Evolutionary conservation across 2,888 invertebrate genomes (phyloP), one percentile per base, ranked within the genome.

Genomic region (Smittia sp.): DNA sequence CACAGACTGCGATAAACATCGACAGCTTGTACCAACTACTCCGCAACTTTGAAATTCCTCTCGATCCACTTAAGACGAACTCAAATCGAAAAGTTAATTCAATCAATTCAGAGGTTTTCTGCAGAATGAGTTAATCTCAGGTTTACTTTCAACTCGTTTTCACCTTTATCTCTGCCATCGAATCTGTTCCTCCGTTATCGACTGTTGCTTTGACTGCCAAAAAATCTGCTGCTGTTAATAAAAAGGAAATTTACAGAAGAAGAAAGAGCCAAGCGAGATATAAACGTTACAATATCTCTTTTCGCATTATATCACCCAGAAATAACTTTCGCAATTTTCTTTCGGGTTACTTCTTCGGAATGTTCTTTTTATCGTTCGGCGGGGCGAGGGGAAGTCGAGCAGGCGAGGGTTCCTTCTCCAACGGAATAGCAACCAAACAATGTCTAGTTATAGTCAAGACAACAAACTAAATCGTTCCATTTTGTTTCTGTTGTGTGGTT

Each of bases 261-360:
- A 58, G 18, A 22, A 22, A 22, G 15, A 52, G 15, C 4, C 7
- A 52, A 15, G 15, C 9, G 52, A 9, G 15, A 52, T 52, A 52
- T 52, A 52, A 52, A 52, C 15, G 52, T 52, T 52, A 58, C 18
- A 58, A 58, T 2, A 58, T 58, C 22, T 58, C 18, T 18, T 58
- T 58, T 22, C 58, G 58, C 22, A 58, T 58, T 58, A 18, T 58
- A 58, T 58, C 58, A 58, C 58, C 18, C 1, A 1, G 22, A 58
- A 58, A 58, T 58, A 58, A 58, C 58, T 58, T 58, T 58, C 58
- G 58, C 58, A 58, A 20, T 22, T 58, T 58, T 58, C 58, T 58
- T 58, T 22, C 58, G 22, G 58, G 18, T 22, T 22, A 58, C 58
- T 18, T 58, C 58, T 58, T 46, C 7, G 22, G 22, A 58, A 58